Evolutionary conservation across 2,797 vertebrate genomes (phyloP), one percentile per base, ranked within the genome.

Genomic region (Geotria australis): DNA sequence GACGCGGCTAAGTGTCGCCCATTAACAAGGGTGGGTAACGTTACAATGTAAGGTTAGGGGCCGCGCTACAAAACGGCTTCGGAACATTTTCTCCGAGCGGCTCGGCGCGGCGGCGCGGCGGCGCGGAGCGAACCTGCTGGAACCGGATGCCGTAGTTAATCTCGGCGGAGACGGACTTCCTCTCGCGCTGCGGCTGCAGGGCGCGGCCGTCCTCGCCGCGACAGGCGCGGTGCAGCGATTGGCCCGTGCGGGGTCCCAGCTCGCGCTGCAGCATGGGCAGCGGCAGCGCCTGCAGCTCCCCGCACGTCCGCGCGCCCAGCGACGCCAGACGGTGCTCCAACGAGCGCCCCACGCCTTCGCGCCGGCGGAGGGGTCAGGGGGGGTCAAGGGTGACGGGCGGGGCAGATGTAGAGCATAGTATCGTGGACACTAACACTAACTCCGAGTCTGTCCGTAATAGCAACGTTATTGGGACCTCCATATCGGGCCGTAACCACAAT

Each of bases 141-240:
- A 98, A 98, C 47, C 91, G 82, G 66, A 98, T 95, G 64, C 88
- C 91, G 66, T 96, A 96, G 71, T 98, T 98, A 73, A 98, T 93
- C 67, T 94, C 91, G 12, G 89, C 89, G 5, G 91, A 98, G 65
- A 98, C 75, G 7, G 91, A 95, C 69, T 95, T 98, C 62, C 89
- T 80, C 63, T 86, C 80, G 69, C 85, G 96, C 65, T 94, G 81
- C 12, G 78, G 81, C 66, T 80, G 78, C 62, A 98, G 82, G 2
- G 80, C 85, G 53, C 91, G 73, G 60, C 94, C 91, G 57, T 98
- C 89, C 60, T 96, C 72, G 46, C 91, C 91, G 59, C 88, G 76
- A 67, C 85, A 88, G 69, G 95, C 96, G 59, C 86, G 79, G 64
- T 86, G 95, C 8, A 96, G 74, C 55, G 82, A 95, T 48, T 91